These are phyloP conservation scores for Thinocorus orbignyianus DNA, from an alignment of 2,113 vertebrate species.

Conservation along the genomic window DNA sequence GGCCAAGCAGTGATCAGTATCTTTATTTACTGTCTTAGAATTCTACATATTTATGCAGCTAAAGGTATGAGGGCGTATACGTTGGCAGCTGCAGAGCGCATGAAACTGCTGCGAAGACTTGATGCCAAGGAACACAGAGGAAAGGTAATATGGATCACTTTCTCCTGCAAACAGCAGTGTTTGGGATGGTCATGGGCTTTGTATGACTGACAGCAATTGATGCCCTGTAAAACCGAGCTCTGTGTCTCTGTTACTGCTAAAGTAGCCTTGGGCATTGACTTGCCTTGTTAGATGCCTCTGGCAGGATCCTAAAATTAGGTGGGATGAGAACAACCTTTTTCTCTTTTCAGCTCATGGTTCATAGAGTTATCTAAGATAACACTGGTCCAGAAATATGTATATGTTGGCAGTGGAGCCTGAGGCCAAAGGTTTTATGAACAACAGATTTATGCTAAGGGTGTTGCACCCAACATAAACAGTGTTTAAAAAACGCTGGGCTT, in stretches of 20 bases:
- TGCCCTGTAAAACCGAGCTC: neutral
- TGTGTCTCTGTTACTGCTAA: neutral
- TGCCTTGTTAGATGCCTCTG: neutral
- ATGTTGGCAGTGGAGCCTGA: neutral
- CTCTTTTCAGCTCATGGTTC: neutral
- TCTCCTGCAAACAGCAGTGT: neutral
- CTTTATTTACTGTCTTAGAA: constrained; percentile 65
- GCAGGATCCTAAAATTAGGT: neutral
- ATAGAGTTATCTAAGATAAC: neutral
- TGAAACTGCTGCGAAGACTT: constrained; percentile 40
- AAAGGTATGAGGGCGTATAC: constrained; percentile 59
- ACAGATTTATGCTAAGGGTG: neutral
- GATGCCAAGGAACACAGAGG: constrained; percentile 66
- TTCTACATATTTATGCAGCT: constrained; percentile 68
- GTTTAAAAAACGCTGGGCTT: neutral
- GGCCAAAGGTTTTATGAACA: neutral
- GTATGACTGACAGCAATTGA: neutral
- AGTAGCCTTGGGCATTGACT: neutral
- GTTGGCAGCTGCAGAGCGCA: constrained; percentile 45
- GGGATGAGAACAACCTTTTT: neutral
- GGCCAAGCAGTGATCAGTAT: neutral
- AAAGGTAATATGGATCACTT: constrained; percentile 28
- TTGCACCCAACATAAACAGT: neutral
- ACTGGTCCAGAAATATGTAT: neutral
- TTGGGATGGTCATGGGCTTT: neutral